A percentile compares a stretch with the other conserved stretches of the same genome.
These are phyloP conservation scores for Meandrina meandrites DNA, from an alignment of 92 coral and sea anemone species.

Conservation along the genomic window DNA sequence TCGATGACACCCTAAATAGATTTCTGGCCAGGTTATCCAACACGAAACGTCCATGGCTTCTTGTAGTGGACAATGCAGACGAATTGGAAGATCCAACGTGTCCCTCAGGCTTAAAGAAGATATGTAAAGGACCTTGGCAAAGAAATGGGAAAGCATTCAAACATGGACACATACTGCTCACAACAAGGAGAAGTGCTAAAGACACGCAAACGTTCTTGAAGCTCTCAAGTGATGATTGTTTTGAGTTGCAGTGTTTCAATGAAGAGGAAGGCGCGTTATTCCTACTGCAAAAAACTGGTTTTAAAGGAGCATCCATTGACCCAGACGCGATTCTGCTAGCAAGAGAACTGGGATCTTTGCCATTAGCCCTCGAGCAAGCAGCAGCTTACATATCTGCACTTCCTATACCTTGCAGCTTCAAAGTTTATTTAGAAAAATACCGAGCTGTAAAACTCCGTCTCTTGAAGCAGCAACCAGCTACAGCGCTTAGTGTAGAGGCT, in stretches of 20 bases:
- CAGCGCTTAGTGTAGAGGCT: constrained; percentile 34
- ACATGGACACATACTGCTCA: constrained; percentile 28
- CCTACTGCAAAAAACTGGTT: constrained; percentile 22
- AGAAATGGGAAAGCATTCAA: constrained; percentile 21
- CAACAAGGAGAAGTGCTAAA: constrained; percentile 25
- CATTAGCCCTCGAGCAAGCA: constrained; percentile 70
- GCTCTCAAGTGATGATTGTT: constrained; percentile 4
- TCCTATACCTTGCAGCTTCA: constrained; percentile 8
- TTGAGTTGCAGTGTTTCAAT: constrained; percentile 16
- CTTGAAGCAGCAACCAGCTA: constrained; percentile 6
- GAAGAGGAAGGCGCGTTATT: constrained; percentile 29
- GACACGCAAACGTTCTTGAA: constrained; percentile 20
- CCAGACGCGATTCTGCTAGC: not conserved
- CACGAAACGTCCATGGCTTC: constrained; percentile 23
- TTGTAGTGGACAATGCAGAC: constrained; percentile 47
- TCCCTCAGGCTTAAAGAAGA: constrained; percentile 19
- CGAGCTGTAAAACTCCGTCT: constrained; percentile 6
- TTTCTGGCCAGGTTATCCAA: constrained; percentile 6
- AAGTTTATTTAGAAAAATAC: constrained; percentile 37
- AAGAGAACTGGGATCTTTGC: constrained; percentile 51
- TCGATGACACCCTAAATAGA: constrained; percentile 25
- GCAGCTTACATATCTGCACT: constrained; percentile 50
- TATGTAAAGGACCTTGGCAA: constrained; percentile 40
- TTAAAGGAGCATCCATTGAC: not conserved
- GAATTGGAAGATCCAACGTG: not conserved